Conservation (phyloP, 2,888 invertebrate species). For the Yponomeuta sedellus region DNA sequence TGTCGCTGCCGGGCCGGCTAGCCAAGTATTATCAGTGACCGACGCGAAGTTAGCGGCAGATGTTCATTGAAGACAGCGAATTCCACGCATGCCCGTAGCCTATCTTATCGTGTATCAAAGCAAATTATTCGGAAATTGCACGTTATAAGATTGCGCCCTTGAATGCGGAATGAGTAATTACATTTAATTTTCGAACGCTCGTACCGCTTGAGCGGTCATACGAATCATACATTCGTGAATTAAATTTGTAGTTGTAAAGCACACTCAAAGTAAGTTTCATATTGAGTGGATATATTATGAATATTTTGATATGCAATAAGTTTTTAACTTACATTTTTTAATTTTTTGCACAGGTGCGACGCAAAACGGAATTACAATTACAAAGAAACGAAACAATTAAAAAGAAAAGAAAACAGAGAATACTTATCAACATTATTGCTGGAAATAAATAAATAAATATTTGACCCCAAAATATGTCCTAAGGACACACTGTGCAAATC, state of each 20-base stretch:
- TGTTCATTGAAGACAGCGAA: constrained; percentile 16
- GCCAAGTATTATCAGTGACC: not conserved
- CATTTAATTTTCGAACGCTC: not conserved
- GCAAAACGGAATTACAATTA: too few relatives aligned
- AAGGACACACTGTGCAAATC: too few relatives aligned
- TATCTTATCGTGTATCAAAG: constrained; percentile 9
- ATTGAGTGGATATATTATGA: too few relatives aligned
- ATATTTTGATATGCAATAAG: too few relatives aligned
- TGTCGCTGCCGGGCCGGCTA: not conserved
- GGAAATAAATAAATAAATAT: too few relatives aligned
- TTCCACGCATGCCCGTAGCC: constrained; percentile 18
- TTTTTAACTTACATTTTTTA: too few relatives aligned
- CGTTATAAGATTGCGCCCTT: constrained; percentile 2
- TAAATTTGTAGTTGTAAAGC: not conserved
- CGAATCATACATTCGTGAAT: not conserved
- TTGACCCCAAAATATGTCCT: too few relatives aligned
- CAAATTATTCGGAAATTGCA: constrained; percentile 7
- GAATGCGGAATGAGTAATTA: constrained; percentile 3
- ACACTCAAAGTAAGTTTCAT: too few relatives aligned
- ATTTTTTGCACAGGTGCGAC: too few relatives aligned
- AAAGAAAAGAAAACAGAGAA: too few relatives aligned
- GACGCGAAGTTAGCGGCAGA: constrained; percentile 21
- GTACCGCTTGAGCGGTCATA: not conserved
- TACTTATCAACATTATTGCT: too few relatives aligned
- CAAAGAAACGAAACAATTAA: too few relatives aligned